These are phyloP conservation scores for Neria commutata DNA, from an alignment of 2,888 invertebrate species.

Conservation along the genomic window DNA sequence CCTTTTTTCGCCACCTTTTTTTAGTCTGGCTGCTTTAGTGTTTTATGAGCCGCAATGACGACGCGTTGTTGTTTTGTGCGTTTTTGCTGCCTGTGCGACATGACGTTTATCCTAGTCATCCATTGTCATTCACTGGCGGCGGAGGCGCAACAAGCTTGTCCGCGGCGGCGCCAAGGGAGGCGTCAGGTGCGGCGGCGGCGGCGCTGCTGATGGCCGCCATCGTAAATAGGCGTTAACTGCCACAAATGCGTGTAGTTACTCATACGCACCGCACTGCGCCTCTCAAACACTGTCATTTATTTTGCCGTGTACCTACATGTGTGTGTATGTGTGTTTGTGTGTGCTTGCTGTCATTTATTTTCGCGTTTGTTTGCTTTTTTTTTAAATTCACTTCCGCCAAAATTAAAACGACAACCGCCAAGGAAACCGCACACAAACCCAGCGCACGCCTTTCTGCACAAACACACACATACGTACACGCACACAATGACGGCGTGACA, in stretches of 20 bases:
- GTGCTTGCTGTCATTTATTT: not conserved
- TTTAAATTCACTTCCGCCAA: not conserved
- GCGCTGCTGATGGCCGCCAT: slow-evolving; percentile 14
- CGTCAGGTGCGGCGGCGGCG: not conserved
- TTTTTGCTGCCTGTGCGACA: slow-evolving; percentile 10
- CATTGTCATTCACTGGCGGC: slow-evolving; percentile 21
- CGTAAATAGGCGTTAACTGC: slow-evolving; percentile 36
- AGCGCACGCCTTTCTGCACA: not conserved
- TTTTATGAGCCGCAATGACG: slow-evolving; percentile 2
- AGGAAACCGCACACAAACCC: not conserved
- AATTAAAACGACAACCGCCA: not conserved
- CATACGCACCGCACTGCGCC: not conserved
- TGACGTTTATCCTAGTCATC: slow-evolving; percentile 25
- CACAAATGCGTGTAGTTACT: slow-evolving; percentile 2
- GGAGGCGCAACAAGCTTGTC: not conserved
- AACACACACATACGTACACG: not conserved
- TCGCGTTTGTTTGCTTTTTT: not conserved
- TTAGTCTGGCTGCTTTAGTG: slow-evolving; percentile 23
- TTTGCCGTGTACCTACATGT: not conserved
- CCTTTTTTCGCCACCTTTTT: slow-evolving; percentile 19
- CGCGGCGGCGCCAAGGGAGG: not conserved
- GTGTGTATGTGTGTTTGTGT: not conserved
- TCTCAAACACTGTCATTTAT: not conserved
- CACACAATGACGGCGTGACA: not conserved
- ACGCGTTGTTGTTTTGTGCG: slow-evolving; percentile 25